Evolutionary conservation across 2,113 vertebrate species (phyloP), one percentile per base, ranked within the genome.

Genomic region (Brachypodius melanocephalos): DNA sequence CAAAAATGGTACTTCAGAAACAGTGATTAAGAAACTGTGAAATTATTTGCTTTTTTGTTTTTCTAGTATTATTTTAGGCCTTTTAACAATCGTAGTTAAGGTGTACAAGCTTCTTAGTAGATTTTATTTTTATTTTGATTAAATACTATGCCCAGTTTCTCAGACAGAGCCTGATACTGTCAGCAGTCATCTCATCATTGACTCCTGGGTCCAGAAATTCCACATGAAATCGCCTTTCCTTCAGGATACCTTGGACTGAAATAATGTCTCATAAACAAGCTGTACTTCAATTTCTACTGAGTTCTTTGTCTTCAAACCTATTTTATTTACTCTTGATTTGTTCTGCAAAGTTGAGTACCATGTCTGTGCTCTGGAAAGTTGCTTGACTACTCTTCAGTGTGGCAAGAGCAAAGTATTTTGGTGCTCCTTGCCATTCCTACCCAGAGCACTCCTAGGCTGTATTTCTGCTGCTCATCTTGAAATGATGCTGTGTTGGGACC

Each of bases 401-500:
- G 38, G 40, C 61, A 65, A 76, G 57, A 66, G 52, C 25, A 24
- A 85, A 86, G 54, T 17, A 6, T 36, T 87, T 59, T 78, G 40
- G 9, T 38, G 18, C 6, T 88, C 17, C 14, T 55, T 69, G 14
- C 14, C n/a, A 19, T 49, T 66, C 14, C 13, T 61, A 9, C 17
- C 43, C 22, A 61, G 20, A 59, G 18, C 4, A 20, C 8, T 52
- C 28, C 19, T 14, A 52, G 34, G 24, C 5, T 83, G 34, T 55
- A 36, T 43, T 68, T 85, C 51, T 79, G 19, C 45, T 67, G 42
- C 17, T 48, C 40, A 9, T n/a, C 46, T 85, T 82, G 36, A 38
- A 62, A 34, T 0, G 4, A 31, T 54, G 63, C 12, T 5, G 1
- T 4, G 2, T 2, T 78, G 21, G 14, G 34, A 55, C 15, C 28